These are phyloP conservation scores for Hydractinia symbiolongicarpus DNA, from an alignment of 30 jellyfish, hydroid and myxozoan species.

Conservation along the genomic window DNA sequence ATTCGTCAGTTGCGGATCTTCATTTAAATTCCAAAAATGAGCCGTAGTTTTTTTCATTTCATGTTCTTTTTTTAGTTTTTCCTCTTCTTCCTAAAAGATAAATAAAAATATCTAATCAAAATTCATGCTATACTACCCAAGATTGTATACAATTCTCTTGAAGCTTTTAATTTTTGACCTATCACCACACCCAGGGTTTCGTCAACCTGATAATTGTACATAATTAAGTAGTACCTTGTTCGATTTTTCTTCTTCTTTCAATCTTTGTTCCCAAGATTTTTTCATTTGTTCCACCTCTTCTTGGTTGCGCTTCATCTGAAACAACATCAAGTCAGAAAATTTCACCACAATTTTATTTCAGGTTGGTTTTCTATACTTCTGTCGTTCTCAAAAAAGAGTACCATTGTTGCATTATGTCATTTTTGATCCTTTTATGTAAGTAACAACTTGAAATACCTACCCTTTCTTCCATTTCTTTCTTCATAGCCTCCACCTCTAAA, in stretches of 20 bases:
- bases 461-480: slow-evolving; percentile 87
- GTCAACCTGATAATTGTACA: too few species aligned
- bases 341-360: too few species aligned
- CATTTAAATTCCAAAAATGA: slow-evolving; percentile 40
- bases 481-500: slow-evolving; percentile 79
- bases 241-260: slow-evolving; percentile 32
- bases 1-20: slow-evolving; percentile 37
- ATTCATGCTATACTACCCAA: background rate
- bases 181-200: too few species aligned
- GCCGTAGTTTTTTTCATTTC: slow-evolving; percentile 30
- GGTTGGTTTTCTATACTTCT: too few species aligned
- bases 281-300: slow-evolving; percentile 32
- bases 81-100: slow-evolving; percentile 23
- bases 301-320: slow-evolving; percentile 35
- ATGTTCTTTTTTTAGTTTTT: slow-evolving; percentile 28
- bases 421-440: background rate
- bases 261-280: slow-evolving; percentile 41
- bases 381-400: too few species aligned
- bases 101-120: background rate
- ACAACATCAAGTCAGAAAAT: background rate
- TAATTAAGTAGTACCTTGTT: slow-evolving; percentile 4
- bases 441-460: slow-evolving; percentile 17
- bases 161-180: too few species aligned
- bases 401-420: too few species aligned
- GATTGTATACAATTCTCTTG: background rate